Base-by-base conservation (phyloP, 2,797 vertebrate species). In the Tenualosa ilisha region DNA sequence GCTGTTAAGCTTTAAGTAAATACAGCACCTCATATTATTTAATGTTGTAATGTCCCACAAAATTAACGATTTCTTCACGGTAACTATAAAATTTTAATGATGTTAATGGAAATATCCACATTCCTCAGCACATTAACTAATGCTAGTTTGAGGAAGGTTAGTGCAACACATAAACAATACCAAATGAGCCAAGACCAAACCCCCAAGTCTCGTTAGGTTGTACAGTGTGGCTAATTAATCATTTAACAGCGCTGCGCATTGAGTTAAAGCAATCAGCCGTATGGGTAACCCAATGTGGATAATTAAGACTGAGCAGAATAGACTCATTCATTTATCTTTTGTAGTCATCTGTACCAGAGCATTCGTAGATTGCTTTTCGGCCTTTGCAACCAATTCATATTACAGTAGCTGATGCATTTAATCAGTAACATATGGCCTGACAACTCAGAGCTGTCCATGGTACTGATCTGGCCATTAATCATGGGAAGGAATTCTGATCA, bases 371-470 rank as follows among this genome's bases (percentile, higher is more conserved):
- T 59, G 6, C 17, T 59, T 59, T 59, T 59, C 17, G 37, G 31
- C 31, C 17, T 31, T 43, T 75, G 37, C 37, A 40, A 31, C 31
- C 68, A 75, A 75, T 31, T 12, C 4, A 15, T 40, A 15, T 40
- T 40, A 20, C 68, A 75, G 37, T 40, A 89, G 59, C 83, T 89
- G 86, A 85, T 83, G 68, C 26, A 86, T 85, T 53, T 86, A 86
- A 88, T 86, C 86, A 87, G 82, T 17, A 81, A 54, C 82, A 84
- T 81, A 68, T 87, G 83, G n/a, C 54, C 84, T 86, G 86, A 83
- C 50, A 82, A 82, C 84, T n/a, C 82, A 89, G 92, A 90, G 90
- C 91, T 92, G 90, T 92, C 92, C 91, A 85, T 92, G 91, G 92
- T 92, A 90, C 91, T 91, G 90, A 92, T 91, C 84, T 61, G 13